Evolutionary conservation across 2,113 vertebrate species (phyloP).

Genomic region (Carassius carassius): DNA sequence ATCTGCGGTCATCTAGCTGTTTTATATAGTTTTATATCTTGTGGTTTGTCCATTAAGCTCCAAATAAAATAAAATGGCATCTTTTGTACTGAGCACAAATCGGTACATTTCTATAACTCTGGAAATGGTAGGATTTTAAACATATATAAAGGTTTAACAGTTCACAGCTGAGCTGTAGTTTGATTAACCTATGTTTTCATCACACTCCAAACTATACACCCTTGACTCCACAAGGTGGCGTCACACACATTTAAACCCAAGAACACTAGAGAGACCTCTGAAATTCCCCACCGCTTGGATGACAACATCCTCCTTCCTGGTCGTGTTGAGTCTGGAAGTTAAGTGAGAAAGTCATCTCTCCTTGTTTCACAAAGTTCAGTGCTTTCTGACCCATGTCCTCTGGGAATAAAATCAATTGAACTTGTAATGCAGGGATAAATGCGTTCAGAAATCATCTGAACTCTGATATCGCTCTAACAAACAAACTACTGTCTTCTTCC

Average conservation of each 20-base stretch:
- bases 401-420: slow-evolving; percentile 27
- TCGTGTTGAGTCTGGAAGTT: not conserved
- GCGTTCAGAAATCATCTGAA: not conserved
- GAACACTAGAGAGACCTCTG: not conserved
- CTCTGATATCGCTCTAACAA: slow-evolving; percentile 8
- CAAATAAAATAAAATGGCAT: not conserved
- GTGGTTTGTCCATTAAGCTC: not conserved
- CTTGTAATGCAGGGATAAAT: not conserved
- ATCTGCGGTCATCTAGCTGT: too few relatives aligned
- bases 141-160: not conserved
- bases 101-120: not conserved
- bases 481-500: slow-evolving; percentile 61
- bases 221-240: slow-evolving; percentile 64
- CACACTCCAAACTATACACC: not conserved
- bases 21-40: not conserved
- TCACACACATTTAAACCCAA: not conserved
- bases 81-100: not conserved
- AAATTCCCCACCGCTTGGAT: not conserved
- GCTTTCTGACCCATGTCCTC: slow-evolving; percentile 46
- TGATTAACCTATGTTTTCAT: not conserved
- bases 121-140: not conserved
- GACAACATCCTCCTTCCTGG: not conserved
- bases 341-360: slow-evolving; percentile 20
- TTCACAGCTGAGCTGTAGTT: not conserved
- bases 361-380: slow-evolving; percentile 32